phyloP scores from a whole-genome alignment of 2,888 invertebrate genomes.

The Embidobia sp. region DNA sequence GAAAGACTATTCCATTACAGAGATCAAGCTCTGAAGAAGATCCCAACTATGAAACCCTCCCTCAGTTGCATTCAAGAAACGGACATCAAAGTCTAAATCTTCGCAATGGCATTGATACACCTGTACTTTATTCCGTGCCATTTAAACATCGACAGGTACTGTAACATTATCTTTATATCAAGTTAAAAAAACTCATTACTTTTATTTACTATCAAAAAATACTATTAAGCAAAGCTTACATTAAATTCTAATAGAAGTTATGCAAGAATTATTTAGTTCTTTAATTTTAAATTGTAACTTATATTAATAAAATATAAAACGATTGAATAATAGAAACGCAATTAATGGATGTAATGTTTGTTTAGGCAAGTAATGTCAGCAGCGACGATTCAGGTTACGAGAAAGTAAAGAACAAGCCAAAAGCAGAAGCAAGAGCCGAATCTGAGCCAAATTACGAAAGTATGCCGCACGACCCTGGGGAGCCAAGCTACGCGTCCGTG shows the following conservation, averaged over 20 bases:
- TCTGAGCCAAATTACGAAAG: constrained; percentile 90
- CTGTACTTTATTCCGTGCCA: constrained; percentile 72
- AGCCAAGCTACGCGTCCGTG: constrained; percentile 84
- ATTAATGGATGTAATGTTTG: too few species aligned
- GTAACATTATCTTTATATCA: too few species aligned
- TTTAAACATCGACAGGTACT: constrained; percentile 76
- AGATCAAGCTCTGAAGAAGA: constrained; percentile 80
- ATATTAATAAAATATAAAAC: too few species aligned
- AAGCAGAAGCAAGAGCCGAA: constrained; percentile 81
- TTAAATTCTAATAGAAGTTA: too few species aligned
- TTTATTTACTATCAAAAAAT: too few species aligned
- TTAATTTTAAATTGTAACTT: too few species aligned
- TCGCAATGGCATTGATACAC: constrained; percentile 71
- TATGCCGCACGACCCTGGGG: constrained; percentile 84
- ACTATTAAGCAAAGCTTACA: too few species aligned
- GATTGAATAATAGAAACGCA: too few species aligned
- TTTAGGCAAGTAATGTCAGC: constrained; percentile 38
- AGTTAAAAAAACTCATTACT: too few species aligned
- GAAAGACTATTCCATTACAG: constrained; percentile 69
- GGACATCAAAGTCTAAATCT: constrained; percentile 23
- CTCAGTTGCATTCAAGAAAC: constrained; percentile 79
- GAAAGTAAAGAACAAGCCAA: constrained; percentile 81
- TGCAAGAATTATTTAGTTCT: too few species aligned
- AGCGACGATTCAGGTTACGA: constrained; percentile 82
- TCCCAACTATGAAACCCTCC: constrained; percentile 91